Evolutionary conservation across 1,140 invertebrate species (phyloP), one percentile per base, ranked within the genome.

Genomic region (Lucilia cuprina): DNA sequence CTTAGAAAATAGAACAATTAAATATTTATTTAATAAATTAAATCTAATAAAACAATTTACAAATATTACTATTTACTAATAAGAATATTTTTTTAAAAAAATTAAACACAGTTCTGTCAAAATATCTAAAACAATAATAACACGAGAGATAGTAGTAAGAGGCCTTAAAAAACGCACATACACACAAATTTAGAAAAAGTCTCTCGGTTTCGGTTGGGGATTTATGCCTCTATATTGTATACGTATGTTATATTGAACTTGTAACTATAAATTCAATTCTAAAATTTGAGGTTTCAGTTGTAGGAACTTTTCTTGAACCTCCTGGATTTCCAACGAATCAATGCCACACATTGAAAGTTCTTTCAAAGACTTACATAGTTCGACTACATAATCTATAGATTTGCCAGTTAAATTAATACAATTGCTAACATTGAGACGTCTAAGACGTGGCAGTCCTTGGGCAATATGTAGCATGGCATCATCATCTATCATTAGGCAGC

Each of bases 331-430:
- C 21, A 89, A 17, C 0, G 85, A 84, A 82, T 89, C 88, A n/a
- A 89, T 88, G 75, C 86, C 85, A 78, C 88, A 89, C 0, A 88
- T 88, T 47, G 86, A 85, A 35, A 89, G 50, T 49, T 89, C 85
- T 60, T 86, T 77, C 34, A 89, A 34, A 49, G 85, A 87, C 21
- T 85, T 82, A 0, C 84, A 88, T 50, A 87, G 35, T 0, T 83
- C 83, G 8, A 86, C 84, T 5, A 89, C 87, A n/a, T 87, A 83
- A 30, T 88, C 78, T 19, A 89, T 86, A 0, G 87, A 82, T 17
- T 86, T 84, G 10, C 87, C 49, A 0, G 87, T 87, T 5, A 89
- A 19, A 60, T 86, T 78, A 25, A 82, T 17, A 19, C 88, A 89
- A 80, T 89, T 89, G 82, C 88, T 89, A 13, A 89, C 47, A 55